Evolutionary conservation across 2,113 vertebrate genomes (phyloP).

Genomic region (Clinocottus analis): DNA sequence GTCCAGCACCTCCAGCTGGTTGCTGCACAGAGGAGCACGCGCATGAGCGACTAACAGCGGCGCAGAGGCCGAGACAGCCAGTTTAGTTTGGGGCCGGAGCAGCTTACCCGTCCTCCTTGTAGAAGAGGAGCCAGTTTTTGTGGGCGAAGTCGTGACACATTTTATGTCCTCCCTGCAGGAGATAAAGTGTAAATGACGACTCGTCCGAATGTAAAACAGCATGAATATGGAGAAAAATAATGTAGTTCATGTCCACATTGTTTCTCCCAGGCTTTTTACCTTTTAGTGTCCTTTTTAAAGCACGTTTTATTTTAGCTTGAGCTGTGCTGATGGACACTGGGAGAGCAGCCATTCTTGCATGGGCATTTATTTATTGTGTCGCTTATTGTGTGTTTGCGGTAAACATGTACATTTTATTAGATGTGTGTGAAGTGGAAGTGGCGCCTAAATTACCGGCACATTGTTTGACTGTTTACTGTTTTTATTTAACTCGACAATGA

Average conservation of each 20-base stretch:
- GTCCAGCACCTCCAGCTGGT: conserved; percentile 89
- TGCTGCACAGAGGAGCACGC: conserved; percentile 76
- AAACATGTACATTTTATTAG: too few species aligned
- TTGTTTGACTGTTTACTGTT: too few species aligned
- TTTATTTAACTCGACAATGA: too few species aligned
- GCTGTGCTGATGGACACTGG: too few species aligned
- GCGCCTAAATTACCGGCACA: too few species aligned
- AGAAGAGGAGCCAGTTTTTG: conserved; percentile 98
- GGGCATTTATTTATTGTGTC: too few species aligned
- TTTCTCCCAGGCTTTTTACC: too few species aligned
- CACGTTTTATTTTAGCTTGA: too few species aligned
- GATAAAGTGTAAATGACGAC: background rate
- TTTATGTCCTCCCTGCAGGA: conserved; percentile 84
- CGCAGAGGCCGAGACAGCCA: background rate
- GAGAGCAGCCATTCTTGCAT: too few species aligned
- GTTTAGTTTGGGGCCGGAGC: background rate
- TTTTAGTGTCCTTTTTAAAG: too few species aligned
- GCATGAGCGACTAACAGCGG: background rate
- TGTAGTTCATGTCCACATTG: background rate
- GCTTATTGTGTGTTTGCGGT: too few species aligned
- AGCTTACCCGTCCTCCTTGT: conserved; percentile 90
- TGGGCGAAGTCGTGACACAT: conserved; percentile 97
- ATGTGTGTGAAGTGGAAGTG: too few species aligned
- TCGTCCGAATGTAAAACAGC: background rate
- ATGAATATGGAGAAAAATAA: background rate